Conservation (phyloP, 2,797 vertebrate genomes). For the Ciconia nigra region DNA sequence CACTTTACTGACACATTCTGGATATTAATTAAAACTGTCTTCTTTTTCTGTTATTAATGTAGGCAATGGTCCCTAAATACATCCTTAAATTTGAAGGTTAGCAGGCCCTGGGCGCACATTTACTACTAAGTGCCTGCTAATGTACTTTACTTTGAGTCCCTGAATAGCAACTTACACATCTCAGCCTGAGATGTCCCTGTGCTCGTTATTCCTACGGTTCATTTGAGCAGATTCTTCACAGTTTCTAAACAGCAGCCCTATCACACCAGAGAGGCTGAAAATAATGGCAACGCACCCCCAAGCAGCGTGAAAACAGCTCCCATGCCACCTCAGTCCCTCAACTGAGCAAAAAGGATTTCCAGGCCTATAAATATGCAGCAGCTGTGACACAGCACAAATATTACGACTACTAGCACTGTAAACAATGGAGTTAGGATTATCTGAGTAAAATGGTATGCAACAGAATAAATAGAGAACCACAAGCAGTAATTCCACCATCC, state of each 20-base stretch:
- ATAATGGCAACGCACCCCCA: fast-evolving
- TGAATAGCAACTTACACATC: neutral
- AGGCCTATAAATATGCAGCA: neutral
- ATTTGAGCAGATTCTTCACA: neutral
- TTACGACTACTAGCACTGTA: neutral
- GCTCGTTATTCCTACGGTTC: neutral
- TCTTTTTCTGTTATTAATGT: neutral
- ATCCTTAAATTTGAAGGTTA: neutral
- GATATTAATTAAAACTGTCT: neutral
- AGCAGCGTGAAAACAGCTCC: neutral
- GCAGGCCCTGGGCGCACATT: neutral
- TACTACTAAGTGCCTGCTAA: neutral
- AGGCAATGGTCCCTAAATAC: neutral
- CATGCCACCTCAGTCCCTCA: neutral
- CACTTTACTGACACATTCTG: neutral
- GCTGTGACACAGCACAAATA: neutral
- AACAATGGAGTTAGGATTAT: neutral
- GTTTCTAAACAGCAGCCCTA: neutral
- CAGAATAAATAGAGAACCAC: neutral
- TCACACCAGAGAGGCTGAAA: neutral
- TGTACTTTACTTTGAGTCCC: neutral
- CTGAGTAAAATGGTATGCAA: neutral
- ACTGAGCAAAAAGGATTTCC: neutral
- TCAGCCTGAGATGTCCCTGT: neutral
- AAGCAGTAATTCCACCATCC: neutral